These are phyloP conservation scores for Camponotus floridanus DNA, from an alignment of 1,140 invertebrate genomes.

Conservation along the genomic window DNA sequence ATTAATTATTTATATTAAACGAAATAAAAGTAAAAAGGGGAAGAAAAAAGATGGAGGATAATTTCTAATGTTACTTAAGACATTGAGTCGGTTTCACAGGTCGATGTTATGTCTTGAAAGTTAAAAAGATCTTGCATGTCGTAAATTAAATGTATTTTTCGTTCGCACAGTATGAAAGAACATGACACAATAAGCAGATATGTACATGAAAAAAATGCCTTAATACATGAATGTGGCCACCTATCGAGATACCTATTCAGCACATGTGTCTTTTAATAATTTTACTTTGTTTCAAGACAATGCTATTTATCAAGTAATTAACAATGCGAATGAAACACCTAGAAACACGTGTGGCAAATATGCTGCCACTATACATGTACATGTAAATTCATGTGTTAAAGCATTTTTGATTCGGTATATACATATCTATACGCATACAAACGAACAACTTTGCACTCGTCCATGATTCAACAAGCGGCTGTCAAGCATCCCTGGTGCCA, in stretches of 20 bases:
- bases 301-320: too few relatives aligned
- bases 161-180: slow-evolving; percentile 27
- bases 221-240: too few relatives aligned
- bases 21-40: background rate
- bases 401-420: too few relatives aligned
- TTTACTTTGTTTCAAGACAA: too few relatives aligned
- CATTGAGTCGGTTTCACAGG: too few relatives aligned
- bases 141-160: background rate
- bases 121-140: background rate
- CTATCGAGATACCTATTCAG: too few relatives aligned
- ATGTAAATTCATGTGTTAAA: too few relatives aligned
- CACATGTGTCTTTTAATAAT: too few relatives aligned
- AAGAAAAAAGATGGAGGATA: background rate
- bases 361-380: too few relatives aligned
- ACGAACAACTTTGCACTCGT: slow-evolving; percentile 67
- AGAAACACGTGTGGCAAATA: too few relatives aligned
- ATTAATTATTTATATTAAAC: background rate
- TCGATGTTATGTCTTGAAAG: background rate
- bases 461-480: slow-evolving; percentile 60
- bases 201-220: too few relatives aligned
- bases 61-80: background rate
- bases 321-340: too few relatives aligned
- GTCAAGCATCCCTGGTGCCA: slow-evolving; percentile 71
- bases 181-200: slow-evolving; percentile 34
- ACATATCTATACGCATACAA: slow-evolving; percentile 49